A percentile compares a stretch with the other conserved stretches of the same genome.
phyloP scores from a whole-genome alignment of 2,888 invertebrate genomes.

The Fragum sueziense region DNA sequence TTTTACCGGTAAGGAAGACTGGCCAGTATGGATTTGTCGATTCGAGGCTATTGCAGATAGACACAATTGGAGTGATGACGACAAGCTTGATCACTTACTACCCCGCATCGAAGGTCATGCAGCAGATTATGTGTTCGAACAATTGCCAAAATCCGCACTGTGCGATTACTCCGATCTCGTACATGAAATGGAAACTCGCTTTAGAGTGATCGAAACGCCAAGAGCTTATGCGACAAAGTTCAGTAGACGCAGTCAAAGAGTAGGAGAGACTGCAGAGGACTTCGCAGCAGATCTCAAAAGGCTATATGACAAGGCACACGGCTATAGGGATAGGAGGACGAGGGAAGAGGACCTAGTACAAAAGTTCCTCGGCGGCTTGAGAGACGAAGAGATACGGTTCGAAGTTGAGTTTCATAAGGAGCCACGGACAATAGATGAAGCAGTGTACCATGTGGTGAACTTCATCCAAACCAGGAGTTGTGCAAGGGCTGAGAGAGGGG shows the following conservation, averaged over 20 bases:
- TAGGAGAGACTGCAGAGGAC: slow-evolving; percentile 45
- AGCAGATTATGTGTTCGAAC: slow-evolving; percentile 50
- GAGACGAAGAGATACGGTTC: slow-evolving; percentile 32
- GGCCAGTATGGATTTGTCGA: slow-evolving; percentile 43
- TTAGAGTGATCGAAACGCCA: slow-evolving; percentile 47
- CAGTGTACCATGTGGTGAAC: slow-evolving; percentile 38
- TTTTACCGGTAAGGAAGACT: slow-evolving; percentile 43
- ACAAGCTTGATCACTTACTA: slow-evolving; percentile 40
- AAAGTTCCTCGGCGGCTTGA: slow-evolving; percentile 43
- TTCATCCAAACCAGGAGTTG: slow-evolving; percentile 18
- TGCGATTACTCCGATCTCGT: slow-evolving; percentile 32
- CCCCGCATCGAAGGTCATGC: slow-evolving; percentile 49
- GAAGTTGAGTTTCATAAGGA: slow-evolving; percentile 44
- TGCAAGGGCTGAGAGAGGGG: neutral
- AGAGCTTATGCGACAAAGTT: slow-evolving; percentile 46
- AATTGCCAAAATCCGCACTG: slow-evolving; percentile 18
- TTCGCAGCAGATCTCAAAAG: too few species aligned
- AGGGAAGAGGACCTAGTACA: slow-evolving; percentile 46
- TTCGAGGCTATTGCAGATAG: slow-evolving; percentile 42
- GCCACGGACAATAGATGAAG: slow-evolving; percentile 36
- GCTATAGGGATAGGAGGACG: too few species aligned
- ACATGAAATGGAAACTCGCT: slow-evolving; percentile 43
- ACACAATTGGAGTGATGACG: slow-evolving; percentile 24
- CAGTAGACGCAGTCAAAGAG: slow-evolving; percentile 34
- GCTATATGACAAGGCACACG: too few species aligned